Evolutionary conservation across 2,888 invertebrate species (phyloP).

Genomic region (Dastarcus helophoroides): DNA sequence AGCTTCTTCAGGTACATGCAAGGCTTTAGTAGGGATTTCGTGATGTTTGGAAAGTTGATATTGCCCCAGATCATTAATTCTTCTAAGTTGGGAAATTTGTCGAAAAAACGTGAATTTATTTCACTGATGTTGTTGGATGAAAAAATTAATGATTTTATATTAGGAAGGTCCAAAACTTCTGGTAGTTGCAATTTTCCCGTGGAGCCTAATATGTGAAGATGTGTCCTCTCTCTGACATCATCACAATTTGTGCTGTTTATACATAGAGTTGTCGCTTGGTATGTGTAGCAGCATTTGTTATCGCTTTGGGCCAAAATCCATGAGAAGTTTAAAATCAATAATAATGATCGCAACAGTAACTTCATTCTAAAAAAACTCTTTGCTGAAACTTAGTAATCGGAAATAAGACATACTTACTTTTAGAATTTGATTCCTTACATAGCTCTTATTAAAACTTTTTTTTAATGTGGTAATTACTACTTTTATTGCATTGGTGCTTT

Average conservation of each 20-base stretch:
- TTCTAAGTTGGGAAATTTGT: constrained; percentile 7
- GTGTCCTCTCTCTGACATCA: neutral
- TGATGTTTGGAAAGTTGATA: constrained; percentile 8
- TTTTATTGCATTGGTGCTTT: no score
- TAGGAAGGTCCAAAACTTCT: constrained; percentile 2
- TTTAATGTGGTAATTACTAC: no score
- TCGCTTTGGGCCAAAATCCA: constrained; percentile 2
- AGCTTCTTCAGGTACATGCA: constrained; percentile 6
- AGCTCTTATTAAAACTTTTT: no score
- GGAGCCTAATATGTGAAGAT: constrained; percentile 2
- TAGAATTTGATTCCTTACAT: no score
- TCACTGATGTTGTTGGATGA: constrained; percentile 4
- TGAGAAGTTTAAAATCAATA: no score
- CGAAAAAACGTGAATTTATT: constrained; percentile 8
- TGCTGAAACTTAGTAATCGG: no score
- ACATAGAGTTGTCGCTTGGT: constrained; percentile 6
- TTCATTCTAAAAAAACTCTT: no score
- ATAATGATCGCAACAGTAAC: no score
- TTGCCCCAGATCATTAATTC: constrained; percentile 8
- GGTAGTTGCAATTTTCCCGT: constrained; percentile 2
- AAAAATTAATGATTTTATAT: constrained; percentile 4
- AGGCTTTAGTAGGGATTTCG: constrained; percentile 6
- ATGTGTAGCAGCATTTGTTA: constrained; percentile 2
- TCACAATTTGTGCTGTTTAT: constrained; percentile 4
- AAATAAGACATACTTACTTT: no score